phyloP scores from a whole-genome alignment of 2,888 invertebrate species.

The Alviniconcha strummeri region DNA sequence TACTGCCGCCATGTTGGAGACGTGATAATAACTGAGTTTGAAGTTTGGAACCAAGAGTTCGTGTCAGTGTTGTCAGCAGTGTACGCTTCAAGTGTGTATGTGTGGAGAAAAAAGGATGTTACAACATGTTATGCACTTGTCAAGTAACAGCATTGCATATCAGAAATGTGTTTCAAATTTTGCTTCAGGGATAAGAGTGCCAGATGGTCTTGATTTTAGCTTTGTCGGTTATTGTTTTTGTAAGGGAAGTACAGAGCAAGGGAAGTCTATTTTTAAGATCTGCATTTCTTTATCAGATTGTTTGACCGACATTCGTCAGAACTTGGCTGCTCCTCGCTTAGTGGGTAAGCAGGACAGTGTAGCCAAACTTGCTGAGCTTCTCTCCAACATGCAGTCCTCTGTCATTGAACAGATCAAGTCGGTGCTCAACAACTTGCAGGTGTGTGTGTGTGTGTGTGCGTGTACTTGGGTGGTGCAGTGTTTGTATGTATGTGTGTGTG shows the following conservation, averaged over 20 bases:
- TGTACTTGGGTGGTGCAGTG: too few species aligned
- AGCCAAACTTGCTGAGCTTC: constrained; percentile 84
- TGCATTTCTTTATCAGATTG: constrained; percentile 78
- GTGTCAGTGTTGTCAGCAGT: too few species aligned
- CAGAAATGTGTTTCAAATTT: too few species aligned
- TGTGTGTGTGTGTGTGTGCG: constrained; percentile 61
- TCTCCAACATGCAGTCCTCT: constrained; percentile 86
- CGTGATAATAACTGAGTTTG: too few species aligned
- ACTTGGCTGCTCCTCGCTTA: constrained; percentile 81
- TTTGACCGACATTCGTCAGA: constrained; percentile 88
- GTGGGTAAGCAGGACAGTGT: constrained; percentile 69
- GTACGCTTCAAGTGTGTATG: too few species aligned
- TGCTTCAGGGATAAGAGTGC: too few species aligned
- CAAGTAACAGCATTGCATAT: too few species aligned
- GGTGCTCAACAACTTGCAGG: constrained; percentile 88
- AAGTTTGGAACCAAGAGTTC: too few species aligned
- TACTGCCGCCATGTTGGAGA: too few species aligned
- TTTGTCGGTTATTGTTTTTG: not conserved
- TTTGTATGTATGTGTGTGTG: not conserved
- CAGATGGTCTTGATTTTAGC: too few species aligned
- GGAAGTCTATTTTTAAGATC: not conserved
- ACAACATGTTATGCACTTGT: too few species aligned
- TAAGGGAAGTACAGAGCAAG: not conserved
- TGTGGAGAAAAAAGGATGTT: too few species aligned
- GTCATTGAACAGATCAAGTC: constrained; percentile 93